Percentiles rank a stretch among this genome's conserved stretches.
Conservation (phyloP, 2,113 vertebrate genomes). For the Cochlearius cochlearius region DNA sequence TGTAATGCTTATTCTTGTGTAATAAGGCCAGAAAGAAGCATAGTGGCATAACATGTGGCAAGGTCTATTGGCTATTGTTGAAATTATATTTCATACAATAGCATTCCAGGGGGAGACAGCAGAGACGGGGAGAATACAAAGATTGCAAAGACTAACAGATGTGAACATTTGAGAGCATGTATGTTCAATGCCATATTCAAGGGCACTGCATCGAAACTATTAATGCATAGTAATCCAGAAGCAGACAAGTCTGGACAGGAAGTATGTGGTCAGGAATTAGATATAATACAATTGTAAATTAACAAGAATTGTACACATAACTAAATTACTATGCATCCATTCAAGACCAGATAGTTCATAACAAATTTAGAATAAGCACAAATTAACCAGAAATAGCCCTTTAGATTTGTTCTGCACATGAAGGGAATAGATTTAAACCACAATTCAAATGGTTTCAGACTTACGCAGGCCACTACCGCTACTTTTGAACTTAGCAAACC, state of each 20-base stretch:
- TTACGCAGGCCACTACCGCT: not conserved
- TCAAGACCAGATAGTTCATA: not conserved
- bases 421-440: not conserved
- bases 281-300: not conserved
- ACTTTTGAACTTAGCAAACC: not conserved
- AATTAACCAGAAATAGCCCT: not conserved
- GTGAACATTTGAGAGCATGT: not conserved
- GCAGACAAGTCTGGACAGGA: not conserved
- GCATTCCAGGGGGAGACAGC: not conserved
- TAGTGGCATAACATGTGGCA: accelerated
- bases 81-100: not conserved
- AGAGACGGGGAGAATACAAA: not conserved
- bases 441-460: not conserved
- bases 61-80: not conserved
- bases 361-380: not conserved
- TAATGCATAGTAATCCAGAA: not conserved
- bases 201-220: not conserved
- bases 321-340: not conserved
- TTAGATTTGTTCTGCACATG: not conserved
- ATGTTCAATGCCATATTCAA: not conserved
- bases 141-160: not conserved
- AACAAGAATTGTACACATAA: not conserved
- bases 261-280: not conserved
- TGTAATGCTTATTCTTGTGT: not conserved
- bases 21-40: not conserved